Evolutionary conservation across 2,113 vertebrate genomes (phyloP), one percentile per base, ranked within the genome.

Genomic region (Channa maculata): DNA sequence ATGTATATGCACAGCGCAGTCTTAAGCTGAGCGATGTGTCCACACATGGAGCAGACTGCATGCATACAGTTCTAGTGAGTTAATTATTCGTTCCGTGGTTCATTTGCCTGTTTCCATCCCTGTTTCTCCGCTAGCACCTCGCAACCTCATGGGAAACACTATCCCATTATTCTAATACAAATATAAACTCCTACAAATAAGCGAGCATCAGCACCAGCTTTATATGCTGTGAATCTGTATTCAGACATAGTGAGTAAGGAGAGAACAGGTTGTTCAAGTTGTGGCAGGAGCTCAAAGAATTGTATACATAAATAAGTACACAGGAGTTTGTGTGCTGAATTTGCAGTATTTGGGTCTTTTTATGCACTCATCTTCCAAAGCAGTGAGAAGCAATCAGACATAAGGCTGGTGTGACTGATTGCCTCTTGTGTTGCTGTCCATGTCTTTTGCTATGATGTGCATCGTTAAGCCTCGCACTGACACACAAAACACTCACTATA

Each of bases 391-490:
- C 80, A 83, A 80, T 77, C 67, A 60, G 74, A 64, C 85, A 60
- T 54, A 61, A 77, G 54, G 81, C 80, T 83, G 80, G 69, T 71
- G 65, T 91, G 81, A 79, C 80, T 82, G 84, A 90, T 86, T 70
- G 63, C 82, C 81, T 88, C 75, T 85, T 84, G 75, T 90, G 84
- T 52, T 66, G 82, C 82, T 85, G 87, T 80, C 82, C 50, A 50
- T 82, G 71, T 82, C 63, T 34, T 60, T 91, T 77, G 79, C 67
- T 50, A 24, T 86, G 72, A 86, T 86, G 71, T 77, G 84, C 83
- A 79, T 83, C 73, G 71, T 71, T 74, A 84, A 88, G 72, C 80
- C 66, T 80, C 5, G 8, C 68, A 38, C 68, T 77, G 70, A 69
- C 70, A 79, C 33, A 78, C 76, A 82, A 78, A 75, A 66, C 59